Base-by-base conservation (phyloP, 2,113 vertebrate genomes). In the Elephas maximus region DNA sequence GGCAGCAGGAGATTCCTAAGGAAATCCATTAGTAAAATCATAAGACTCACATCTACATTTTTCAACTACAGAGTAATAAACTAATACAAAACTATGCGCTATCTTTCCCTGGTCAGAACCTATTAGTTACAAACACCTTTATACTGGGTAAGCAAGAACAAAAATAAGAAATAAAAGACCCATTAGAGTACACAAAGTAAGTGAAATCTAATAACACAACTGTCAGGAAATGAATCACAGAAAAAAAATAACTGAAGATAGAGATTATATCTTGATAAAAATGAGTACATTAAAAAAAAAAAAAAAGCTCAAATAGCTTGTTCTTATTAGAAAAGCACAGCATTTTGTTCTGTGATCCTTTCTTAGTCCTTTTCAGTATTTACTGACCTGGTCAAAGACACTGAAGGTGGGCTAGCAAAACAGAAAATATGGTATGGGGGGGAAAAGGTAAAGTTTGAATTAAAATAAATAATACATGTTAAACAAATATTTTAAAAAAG, bases 341-440 rank as follows among this genome's bases (percentile, higher is more conserved):
- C 37, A 96, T 97, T 98, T 98, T 98, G 98, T 98, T 99, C 98
- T 99, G 99, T 99, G 98, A 99, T 99, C 99, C 98, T 99, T 97
- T 98, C 98, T 98, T 98, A 97, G 60, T 90, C 93, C 83, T 98
- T 97, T 94, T 99, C 98, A 97, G 97, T 98, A 99, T 99, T 99
- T 99, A 99, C 99, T 99, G 99, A 99, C 99, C 99, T 99, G 99
- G 98, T 99, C 99, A 99, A 99, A 99, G 99, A 99, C 99, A 99
- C 98, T 99, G 99, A 99, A 99, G 99, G 99, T 99, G 98, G 99
- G 99, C 99, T 99, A 99, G 99, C 99, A 99, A 99, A 99, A 99
- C 99, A 99, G 99, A 99, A 99, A 99, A 99, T 98, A 99, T 99
- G 99, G 99, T 98, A 99, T 99, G 99, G 99, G 99, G 99, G 99